phyloP scores from a whole-genome alignment of 2,113 vertebrate genomes.

The Lepus timidus region DNA sequence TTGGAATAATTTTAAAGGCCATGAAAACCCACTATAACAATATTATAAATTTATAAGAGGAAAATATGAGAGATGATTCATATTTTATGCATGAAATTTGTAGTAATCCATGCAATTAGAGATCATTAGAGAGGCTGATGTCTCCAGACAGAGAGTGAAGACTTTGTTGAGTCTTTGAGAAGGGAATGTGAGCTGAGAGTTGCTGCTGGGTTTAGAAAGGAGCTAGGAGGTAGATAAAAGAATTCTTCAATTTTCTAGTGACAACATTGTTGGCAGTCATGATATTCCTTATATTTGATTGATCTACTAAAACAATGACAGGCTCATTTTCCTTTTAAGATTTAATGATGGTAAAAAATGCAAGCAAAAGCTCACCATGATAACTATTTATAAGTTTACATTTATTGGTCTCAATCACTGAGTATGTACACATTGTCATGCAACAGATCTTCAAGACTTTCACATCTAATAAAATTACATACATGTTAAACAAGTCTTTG shows the following conservation, averaged over 20 bases:
- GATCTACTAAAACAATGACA: neutral
- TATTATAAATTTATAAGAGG: slow-evolving; percentile 46
- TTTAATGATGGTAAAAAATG: neutral
- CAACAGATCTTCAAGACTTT: neutral
- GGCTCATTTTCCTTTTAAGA: neutral
- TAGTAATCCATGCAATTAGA: slow-evolving; percentile 29
- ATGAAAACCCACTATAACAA: neutral
- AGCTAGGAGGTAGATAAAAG: neutral
- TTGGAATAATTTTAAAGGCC: neutral
- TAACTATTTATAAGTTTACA: neutral
- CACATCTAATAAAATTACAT: neutral
- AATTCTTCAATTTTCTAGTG: neutral
- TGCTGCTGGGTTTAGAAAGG: neutral
- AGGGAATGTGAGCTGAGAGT: neutral
- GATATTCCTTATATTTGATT: neutral
- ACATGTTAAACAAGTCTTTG: neutral
- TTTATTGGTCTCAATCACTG: neutral
- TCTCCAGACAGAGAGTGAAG: neutral
- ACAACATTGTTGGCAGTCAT: neutral
- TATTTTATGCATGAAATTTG: slow-evolving; percentile 61
- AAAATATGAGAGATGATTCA: slow-evolving; percentile 35
- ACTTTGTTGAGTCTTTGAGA: neutral
- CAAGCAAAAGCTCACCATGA: neutral
- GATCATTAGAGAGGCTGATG: neutral
- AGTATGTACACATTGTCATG: neutral